phyloP scores from a whole-genome alignment of 1,140 invertebrate species.

The Neuroterus valhalla region DNA sequence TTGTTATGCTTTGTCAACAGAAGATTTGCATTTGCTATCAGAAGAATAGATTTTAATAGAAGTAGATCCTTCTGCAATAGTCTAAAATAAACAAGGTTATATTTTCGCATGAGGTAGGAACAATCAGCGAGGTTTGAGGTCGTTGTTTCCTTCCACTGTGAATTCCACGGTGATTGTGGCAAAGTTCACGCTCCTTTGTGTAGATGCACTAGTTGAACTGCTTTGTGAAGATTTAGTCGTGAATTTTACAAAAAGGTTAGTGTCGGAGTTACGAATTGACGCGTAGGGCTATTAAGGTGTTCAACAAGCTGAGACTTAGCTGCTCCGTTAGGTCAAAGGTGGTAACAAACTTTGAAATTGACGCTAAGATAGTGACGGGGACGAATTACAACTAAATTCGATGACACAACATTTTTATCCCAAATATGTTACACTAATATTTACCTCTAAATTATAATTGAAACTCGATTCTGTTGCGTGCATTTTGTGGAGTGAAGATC shows the following conservation, averaged over 20 bases:
- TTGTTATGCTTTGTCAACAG: too few relatives aligned
- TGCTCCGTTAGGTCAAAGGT: conserved; percentile 64
- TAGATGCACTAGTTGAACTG: neutral
- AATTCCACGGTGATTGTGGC: conserved; percentile 12
- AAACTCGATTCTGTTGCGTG: too few relatives aligned
- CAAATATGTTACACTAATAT: too few relatives aligned
- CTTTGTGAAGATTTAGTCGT: conserved; percentile 6
- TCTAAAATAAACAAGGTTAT: too few relatives aligned
- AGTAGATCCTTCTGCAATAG: too few relatives aligned
- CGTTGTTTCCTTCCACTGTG: neutral
- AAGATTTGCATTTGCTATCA: too few relatives aligned
- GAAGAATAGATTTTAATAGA: too few relatives aligned
- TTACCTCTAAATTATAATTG: too few relatives aligned
- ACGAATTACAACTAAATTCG: conserved; percentile 8
- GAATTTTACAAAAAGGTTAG: conserved; percentile 48
- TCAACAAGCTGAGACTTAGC: conserved; percentile 66
- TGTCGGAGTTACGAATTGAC: conserved; percentile 63
- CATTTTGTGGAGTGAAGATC: too few relatives aligned
- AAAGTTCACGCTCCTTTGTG: conserved; percentile 1
- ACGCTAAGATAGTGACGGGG: conserved; percentile 20
- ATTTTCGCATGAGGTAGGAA: neutral
- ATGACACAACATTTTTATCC: neutral
- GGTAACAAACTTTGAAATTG: conserved; percentile 60
- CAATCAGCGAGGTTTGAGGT: neutral
- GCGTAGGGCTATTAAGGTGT: conserved; percentile 64